phyloP scores from a whole-genome alignment of 2,113 vertebrate genomes.

The Chaetorhynchus papuensis region DNA sequence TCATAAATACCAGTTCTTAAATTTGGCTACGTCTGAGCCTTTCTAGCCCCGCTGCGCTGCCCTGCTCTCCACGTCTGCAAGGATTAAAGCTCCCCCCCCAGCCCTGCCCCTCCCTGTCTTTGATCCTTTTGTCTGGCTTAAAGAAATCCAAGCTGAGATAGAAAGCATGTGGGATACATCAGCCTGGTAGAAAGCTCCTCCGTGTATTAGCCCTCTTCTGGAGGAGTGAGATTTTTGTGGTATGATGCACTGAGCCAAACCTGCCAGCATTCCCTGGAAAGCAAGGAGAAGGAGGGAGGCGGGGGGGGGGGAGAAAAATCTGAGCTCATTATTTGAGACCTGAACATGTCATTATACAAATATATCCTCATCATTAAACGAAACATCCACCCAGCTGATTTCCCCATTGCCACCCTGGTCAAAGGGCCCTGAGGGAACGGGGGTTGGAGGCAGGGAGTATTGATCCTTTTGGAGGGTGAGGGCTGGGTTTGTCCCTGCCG shows the following conservation, averaged over 20 bases:
- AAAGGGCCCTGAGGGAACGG: neutral
- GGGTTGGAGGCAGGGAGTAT: neutral
- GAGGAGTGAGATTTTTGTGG: constrained; percentile 62
- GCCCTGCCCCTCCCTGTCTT: neutral
- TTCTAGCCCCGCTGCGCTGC: neutral
- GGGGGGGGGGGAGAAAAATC: neutral
- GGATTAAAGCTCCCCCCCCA: neutral
- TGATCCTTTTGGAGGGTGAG: neutral
- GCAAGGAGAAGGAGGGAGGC: neutral
- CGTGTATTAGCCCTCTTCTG: constrained; percentile 14
- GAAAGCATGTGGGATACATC: constrained; percentile 46
- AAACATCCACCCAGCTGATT: neutral
- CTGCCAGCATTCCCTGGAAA: constrained; percentile 62
- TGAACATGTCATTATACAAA: neutral
- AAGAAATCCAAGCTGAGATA: constrained; percentile 21
- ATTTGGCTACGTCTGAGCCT: neutral
- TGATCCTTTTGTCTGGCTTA: constrained; percentile 14
- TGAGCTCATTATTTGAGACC: constrained; percentile 21
- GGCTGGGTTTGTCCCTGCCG: neutral
- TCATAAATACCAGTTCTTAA: neutral
- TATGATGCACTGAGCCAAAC: constrained; percentile 46
- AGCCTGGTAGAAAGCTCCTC: constrained; percentile 28
- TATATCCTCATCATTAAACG: neutral
- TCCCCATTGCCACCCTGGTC: neutral
- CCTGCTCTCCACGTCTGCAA: neutral